Base-by-base conservation (phyloP, 2,113 vertebrate genomes). In the Etheostoma cragini region DNA sequence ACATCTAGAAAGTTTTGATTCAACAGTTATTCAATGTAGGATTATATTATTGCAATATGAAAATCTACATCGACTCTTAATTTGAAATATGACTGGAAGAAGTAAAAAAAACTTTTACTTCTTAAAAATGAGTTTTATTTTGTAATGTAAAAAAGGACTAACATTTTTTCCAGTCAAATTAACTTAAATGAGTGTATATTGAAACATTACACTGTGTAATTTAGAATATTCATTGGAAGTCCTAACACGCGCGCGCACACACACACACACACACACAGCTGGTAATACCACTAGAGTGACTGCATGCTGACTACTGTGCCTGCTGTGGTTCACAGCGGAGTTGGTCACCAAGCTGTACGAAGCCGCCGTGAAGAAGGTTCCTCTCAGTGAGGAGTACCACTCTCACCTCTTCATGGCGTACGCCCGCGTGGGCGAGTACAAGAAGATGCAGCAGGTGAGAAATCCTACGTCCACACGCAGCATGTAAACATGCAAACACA, bases 381-480 rank as follows among this genome's bases (percentile, higher is more conserved):
- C 98, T 13, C 97, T 95, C 65, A 99, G 98, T 17, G 98, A 99
- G 76, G 98, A 99, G 84, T 99, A 99, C 80, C 98, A 99, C 92
- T 99, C 98, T 8, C 98, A 99, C 81, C 98, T 99, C 86, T 99
- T 99, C 93, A 99, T 99, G 98, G 98, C 98, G 3, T 99, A 99
- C 12, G 98, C 98, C 72, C 96, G 98, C 49, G 97, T 99, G 6
- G 98, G 98, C 10, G 98, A 99, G 80, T 99, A 99, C 94, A 99
- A 99, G 95, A 99, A 99, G 93, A 99, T 99, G 98, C 98, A 99
- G 67, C 98, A 99, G 97, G 98, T 99, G 92, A 77, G 89, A 24
- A 8, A 3, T 16, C 54, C 22, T 45, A 3, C 33, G 2, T 50
- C 21, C 33, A 26, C 64, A 6, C 35, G 0, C 45, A 53, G 47